Evolutionary conservation across 2,888 invertebrate species (phyloP), one percentile per base, ranked within the genome.

Genomic region (Clostera curtula): DNA sequence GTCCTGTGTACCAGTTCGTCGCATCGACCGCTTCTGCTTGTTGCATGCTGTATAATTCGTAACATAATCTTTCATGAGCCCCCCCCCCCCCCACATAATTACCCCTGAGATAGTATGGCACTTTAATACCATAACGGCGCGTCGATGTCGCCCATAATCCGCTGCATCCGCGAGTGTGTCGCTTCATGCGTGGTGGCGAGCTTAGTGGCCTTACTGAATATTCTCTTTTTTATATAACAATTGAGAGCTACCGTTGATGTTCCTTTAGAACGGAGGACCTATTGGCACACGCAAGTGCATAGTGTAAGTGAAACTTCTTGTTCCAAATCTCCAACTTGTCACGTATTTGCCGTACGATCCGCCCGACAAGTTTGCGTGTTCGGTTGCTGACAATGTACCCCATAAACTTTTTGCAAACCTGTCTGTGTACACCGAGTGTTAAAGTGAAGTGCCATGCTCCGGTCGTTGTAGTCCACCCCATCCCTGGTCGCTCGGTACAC

Each of bases 261-360:
- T 57, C 60, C 62, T 65, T 61, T 72, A 77, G 73, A 79, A 74
- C 77, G 69, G 59, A 74, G 64, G 69, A 73, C 70, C 46, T 62
- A 83, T 79, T 75, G 71, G 83, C 82, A 83, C 83, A 83, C 76
- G 73, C 70, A 82, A 83, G 82, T 83, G 83, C 83, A 75, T 73
- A 74, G 71, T 73, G 69, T 79, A 80, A 82, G 74, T 77, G 71
- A 80, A 72, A 84, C 83, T 84, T 85, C 84, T 82, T 85, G 85
- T 85, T 84, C 85, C 84, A 85, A 85, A 84, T 84, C 84, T 84
- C 84, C 82, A 76, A 75, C 72, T 74, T 70, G 74, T 71, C 69
- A 69, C 75, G 76, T 73, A 72, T 75, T 70, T 74, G 73, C 76
- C 73, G 79, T 74, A 71, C 56, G 67, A 58, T 67, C 55, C 71